Evolutionary conservation across 2,888 invertebrate species (phyloP), one percentile per base, ranked within the genome.

Genomic region (Conops quadrifasciatus): DNA sequence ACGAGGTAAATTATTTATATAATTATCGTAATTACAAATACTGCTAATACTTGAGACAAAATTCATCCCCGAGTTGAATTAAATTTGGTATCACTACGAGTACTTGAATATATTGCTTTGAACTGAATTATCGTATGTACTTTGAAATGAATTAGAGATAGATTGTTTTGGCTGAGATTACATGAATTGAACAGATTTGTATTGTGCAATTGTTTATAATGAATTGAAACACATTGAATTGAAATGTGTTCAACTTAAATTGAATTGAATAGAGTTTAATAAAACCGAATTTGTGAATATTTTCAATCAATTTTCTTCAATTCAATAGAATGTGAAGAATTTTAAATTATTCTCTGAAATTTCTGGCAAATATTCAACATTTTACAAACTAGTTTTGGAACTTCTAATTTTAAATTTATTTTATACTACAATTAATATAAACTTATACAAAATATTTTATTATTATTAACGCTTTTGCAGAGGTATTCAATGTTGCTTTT

Each of bases 71-170:
- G 75, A 72, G 70, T 72, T 75, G 71, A 36, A 56, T 71, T 70
- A 69, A 71, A 72, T 75, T 75, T 75, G 75, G 74, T 72, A 73
- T 75, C 75, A 75, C 74, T 75, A 73, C 71, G 36, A 36, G 36
- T 36, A 36, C 36, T 36, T 36, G 36, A 36, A 7, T 36, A 36
- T 36, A 36, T 36, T 36, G 36, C 36, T 36, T 73, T 73, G 49
- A 60, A 65, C 58, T 71, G 56, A 69, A 64, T 65, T 60, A 49
- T 76, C 77, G 79, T 77, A 78, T 78, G 77, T 72, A 71, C 77
- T 70, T 63, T 70, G 11, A 66, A 36, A 53, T 72, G 63, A 69
- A 70, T 24, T 36, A 67, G 58, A 45, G 15, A 68, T 59, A 47
- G 26, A 47, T 9, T 26, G 26, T n/a, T 47, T 47, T 58, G 74